phyloP scores from a whole-genome alignment of 2,113 vertebrate genomes.

The Mastomys coucha region DNA sequence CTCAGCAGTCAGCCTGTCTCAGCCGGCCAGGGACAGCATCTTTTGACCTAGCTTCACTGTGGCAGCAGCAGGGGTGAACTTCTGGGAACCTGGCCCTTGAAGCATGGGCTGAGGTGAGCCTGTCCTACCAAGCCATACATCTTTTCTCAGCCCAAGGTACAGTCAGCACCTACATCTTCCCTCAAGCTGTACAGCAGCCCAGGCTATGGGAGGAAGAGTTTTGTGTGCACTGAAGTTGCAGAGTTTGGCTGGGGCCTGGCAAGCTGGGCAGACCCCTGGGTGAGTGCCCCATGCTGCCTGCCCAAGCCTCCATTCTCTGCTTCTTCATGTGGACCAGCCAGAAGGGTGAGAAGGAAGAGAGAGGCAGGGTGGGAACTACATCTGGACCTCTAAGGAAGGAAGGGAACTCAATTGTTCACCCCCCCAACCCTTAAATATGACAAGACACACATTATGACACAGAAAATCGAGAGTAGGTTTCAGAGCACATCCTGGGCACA shows the following conservation, averaged over 20 bases:
- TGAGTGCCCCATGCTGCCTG: not conserved
- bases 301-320: not conserved
- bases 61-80: too few relatives aligned
- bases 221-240: not conserved
- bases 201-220: too few relatives aligned
- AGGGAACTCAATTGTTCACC: not conserved
- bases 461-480: not conserved
- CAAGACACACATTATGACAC: not conserved
- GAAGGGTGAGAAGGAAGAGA: not conserved
- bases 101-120: too few relatives aligned
- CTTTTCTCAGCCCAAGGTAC: too few relatives aligned
- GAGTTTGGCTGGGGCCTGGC: not conserved
- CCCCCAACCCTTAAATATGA: not conserved
- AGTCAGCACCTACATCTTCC: too few relatives aligned
- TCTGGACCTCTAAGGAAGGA: not conserved
- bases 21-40: not conserved
- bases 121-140: too few relatives aligned
- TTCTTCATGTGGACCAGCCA: not conserved
- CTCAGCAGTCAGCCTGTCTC: not conserved
- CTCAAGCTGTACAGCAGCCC: too few relatives aligned
- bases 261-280: not conserved
- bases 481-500: rapidly evolving
- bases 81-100: too few relatives aligned
- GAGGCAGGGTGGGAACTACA: not conserved
- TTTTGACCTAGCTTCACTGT: not conserved